Evolutionary conservation across 2,888 invertebrate species (phyloP), one percentile per base, ranked within the genome.

Genomic region (Tineola bisselliella): DNA sequence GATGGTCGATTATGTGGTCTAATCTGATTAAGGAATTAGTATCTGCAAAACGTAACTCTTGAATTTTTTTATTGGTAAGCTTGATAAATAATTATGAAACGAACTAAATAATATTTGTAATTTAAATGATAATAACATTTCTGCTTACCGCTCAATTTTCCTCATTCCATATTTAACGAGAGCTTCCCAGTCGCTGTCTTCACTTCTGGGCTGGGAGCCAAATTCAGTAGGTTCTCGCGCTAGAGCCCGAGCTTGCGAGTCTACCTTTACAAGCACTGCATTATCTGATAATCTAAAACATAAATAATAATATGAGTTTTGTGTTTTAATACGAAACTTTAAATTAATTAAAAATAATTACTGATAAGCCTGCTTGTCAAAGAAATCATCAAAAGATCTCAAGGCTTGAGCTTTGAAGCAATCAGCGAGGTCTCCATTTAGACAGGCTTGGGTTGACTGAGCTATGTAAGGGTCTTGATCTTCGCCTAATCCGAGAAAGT

Each of bases 361-460:
- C 87, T 81, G 75, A 67, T 90, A 90, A 65, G 87, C 79, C 60
- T 88, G 90, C 67, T 91, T 90, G 69, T 90, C 89, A 71, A 95
- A 94, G 76, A 95, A 94, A 61, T 94, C 93, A 60, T 93, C 92
- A 62, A 95, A 91, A 0, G 92, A 91, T 61, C 89, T 87, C 59
- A 95, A 75, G 0, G 94, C 94, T 65, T 92, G 91, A 0, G 93
- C 94, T 71, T 95, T 94, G 74, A 95, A 94, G 72, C 94, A 95
- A 72, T 94, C 94, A 0, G 94, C 92, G n/a, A 95, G 80, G 73
- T 95, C 94, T 4, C 94, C 94, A 63, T 88, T 90, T 62, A 94
- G 79, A 68, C 94, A 95, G 64, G 91, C 92, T 64, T 91, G 88
- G 61, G 94, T 94, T 0, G 92, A 88, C 70, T 89, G 91, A 59